These are phyloP conservation scores for Cryptosula pallasiana DNA, from an alignment of 2,888 invertebrate species.

Conservation along the genomic window DNA sequence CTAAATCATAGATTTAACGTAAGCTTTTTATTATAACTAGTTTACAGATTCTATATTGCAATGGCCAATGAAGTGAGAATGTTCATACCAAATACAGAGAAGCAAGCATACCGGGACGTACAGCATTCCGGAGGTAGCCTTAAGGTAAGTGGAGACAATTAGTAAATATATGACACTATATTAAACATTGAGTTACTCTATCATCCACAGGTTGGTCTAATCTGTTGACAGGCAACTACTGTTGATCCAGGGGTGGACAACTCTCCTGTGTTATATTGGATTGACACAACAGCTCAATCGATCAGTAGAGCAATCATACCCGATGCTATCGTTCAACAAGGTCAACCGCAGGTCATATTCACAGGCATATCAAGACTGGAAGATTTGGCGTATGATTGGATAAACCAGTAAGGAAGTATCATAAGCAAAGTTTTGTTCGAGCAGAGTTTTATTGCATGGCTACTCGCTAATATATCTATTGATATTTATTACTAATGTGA, in stretches of 20 bases:
- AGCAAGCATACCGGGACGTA: neutral
- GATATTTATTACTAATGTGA: too few relatives aligned
- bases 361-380: conserved; percentile 63
- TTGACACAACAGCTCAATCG: conserved; percentile 81
- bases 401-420: conserved; percentile 67
- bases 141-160: neutral
- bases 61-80: conserved; percentile 7
- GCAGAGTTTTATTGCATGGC: too few relatives aligned
- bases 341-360: conserved; percentile 80
- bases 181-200: too few relatives aligned
- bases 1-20: too few relatives aligned
- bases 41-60: neutral
- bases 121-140: conserved; percentile 3
- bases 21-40: too few relatives aligned
- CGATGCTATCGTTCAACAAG: conserved; percentile 57
- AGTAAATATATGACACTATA: too few relatives aligned
- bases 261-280: conserved; percentile 72
- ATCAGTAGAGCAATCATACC: conserved; percentile 88
- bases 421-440: too few relatives aligned
- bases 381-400: conserved; percentile 86
- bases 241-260: conserved; percentile 65
- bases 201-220: too few relatives aligned
- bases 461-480: too few relatives aligned
- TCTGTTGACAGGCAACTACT: conserved; percentile 69
- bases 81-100: neutral